Conservation (phyloP, 2,888 invertebrate genomes). For the Anorthoa munda region DNA sequence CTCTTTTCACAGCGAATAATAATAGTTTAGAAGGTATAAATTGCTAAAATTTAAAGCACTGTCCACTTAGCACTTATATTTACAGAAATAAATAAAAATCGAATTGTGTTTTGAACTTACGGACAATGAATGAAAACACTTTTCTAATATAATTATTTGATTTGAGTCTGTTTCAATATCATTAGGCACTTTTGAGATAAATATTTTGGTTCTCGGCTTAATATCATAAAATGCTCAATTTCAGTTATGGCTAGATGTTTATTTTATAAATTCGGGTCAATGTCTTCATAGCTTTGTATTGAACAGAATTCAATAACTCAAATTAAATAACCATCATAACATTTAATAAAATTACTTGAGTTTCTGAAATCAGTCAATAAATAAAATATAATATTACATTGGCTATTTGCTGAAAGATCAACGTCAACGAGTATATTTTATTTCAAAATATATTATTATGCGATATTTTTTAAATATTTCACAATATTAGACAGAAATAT, state of each 20-base stretch:
- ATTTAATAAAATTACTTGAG: background rate
- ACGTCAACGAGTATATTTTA: background rate
- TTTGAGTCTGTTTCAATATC: background rate
- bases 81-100: background rate
- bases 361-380: too few species aligned
- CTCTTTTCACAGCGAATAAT: too few species aligned
- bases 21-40: too few species aligned
- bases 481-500: background rate
- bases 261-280: background rate
- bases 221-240: background rate
- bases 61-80: too few species aligned
- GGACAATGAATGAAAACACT: background rate
- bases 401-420: background rate
- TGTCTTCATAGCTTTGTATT: background rate
- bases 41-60: too few species aligned
- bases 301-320: background rate
- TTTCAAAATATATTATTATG: slow-evolving; percentile 10
- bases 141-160: background rate
- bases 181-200: background rate
- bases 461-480: background rate
- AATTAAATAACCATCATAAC: background rate
- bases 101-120: background rate
- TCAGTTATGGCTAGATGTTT: background rate
- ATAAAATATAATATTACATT: background rate
- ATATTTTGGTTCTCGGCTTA: background rate